A percentile compares a stretch with the other conserved stretches of the same genome.
Evolutionary conservation across 2,797 vertebrate species (phyloP).

Genomic region (Pantherophis alleghaniensis): DNA sequence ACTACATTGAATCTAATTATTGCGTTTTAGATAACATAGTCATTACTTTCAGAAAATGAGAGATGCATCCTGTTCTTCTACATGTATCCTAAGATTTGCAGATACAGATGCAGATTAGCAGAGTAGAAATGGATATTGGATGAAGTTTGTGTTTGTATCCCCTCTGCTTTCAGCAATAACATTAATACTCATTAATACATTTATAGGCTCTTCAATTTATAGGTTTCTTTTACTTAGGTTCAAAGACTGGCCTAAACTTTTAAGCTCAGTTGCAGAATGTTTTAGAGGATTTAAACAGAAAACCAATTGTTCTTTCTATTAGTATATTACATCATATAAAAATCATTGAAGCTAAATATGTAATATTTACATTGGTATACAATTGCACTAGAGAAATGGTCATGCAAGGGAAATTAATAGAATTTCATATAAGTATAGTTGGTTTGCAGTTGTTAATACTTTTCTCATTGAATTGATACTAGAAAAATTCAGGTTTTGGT

Average conservation of each 20-base stretch:
- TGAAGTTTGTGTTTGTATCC: background rate
- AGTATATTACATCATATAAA: background rate
- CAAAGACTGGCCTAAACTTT: background rate
- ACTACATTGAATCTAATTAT: background rate
- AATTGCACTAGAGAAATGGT: background rate
- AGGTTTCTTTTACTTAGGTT: background rate
- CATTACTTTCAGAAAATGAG: background rate
- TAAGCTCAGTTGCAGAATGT: background rate
- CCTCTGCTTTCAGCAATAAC: background rate
- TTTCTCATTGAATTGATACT: background rate
- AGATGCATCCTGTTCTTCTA: background rate
- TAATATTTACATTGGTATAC: background rate
- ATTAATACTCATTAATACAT: background rate
- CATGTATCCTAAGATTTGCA: background rate
- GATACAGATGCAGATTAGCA: background rate
- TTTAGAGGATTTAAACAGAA: background rate
- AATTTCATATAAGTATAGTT: background rate
- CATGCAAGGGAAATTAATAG: background rate
- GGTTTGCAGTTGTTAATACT: background rate
- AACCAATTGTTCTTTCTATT: background rate
- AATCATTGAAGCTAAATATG: background rate
- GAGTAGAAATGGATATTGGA: background rate
- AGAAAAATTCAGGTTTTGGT: background rate
- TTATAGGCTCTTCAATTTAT: background rate
- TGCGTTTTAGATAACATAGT: background rate